Base-by-base conservation (phyloP, 2,888 invertebrate genomes). In the Adelognathus sp. region DNA sequence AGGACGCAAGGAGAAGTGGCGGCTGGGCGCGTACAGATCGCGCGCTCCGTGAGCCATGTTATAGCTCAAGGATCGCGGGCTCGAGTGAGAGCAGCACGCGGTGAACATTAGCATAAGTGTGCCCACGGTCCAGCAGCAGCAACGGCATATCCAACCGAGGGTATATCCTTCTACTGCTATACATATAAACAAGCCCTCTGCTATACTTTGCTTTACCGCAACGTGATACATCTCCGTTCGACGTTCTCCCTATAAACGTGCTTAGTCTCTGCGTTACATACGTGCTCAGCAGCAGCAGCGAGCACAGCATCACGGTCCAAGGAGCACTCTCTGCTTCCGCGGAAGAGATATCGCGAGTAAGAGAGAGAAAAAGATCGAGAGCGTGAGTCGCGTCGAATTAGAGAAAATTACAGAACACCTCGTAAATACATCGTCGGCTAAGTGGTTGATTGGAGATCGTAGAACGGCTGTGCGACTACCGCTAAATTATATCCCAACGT, bases 361-460 rank as follows among this genome's bases (percentile, higher is more conserved):
- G 24, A 33, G 27, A 44, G 61, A 31, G 69, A 69, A 56, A 63
- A 60, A 60, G 63, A 52, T 67, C 27, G 54, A 46, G 72, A 73
- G 64, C 46, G 58, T 41, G 27, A 56, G 63, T 61, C 86, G 83
- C 86, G 84, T 87, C 87, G 88, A 90, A 90, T 90, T 90, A 89
- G 90, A 90, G 90, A 86, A 89, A 90, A 90, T 91, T 90, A 90
- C 89, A 85, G 89, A 90, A 91, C 91, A 90, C 90, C 90, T 91
- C 91, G 90, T 91, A 91, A 90, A 91, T 90, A 90, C 87, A 90
- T 90, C 90, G 90, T 87, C 89, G 87, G 87, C 86, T 91, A 91
- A 91, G 90, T 91, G 91, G 90, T 90, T 90, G 90, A 90, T 90
- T 89, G 90, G 90, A 87, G 89, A 89, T 85, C 86, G 89, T 86